Evolutionary conservation across 1,140 invertebrate genomes (phyloP).

Genomic region (Heliconius congener): DNA sequence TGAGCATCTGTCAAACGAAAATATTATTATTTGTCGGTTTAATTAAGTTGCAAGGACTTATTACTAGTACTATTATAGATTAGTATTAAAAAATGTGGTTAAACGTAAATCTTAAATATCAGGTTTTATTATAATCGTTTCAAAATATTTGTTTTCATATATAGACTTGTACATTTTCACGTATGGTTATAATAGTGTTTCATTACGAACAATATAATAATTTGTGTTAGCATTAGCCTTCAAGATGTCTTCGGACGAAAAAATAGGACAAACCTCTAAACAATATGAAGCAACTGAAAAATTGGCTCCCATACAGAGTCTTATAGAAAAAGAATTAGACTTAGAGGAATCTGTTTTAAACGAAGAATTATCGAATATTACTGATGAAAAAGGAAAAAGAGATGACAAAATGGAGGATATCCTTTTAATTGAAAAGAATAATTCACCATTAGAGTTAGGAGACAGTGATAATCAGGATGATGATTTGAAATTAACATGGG

Average conservation of each 20-base stretch:
- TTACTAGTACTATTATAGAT: not conserved
- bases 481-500: constrained; percentile 50
- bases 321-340: constrained; percentile 7
- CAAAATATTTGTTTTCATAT: not conserved
- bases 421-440: not conserved
- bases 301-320: not conserved
- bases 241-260: not conserved
- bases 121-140: not conserved
- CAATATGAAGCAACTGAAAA: not conserved
- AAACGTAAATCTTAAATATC: not conserved
- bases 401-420: not conserved
- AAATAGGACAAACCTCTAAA: not conserved
- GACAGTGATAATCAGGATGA: constrained; percentile 41
- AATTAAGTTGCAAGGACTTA: not conserved
- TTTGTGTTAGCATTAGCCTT: not conserved
- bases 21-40: constrained; percentile 6
- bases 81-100: not conserved
- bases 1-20: not conserved
- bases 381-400: not conserved
- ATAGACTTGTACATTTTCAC: not conserved
- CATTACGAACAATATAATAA: not conserved
- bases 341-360: not conserved
- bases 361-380: not conserved
- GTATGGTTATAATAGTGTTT: not conserved
- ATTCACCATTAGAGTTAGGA: not conserved